Evolutionary conservation across 2,888 invertebrate genomes (phyloP).

Genomic region (Aromia moschata): DNA sequence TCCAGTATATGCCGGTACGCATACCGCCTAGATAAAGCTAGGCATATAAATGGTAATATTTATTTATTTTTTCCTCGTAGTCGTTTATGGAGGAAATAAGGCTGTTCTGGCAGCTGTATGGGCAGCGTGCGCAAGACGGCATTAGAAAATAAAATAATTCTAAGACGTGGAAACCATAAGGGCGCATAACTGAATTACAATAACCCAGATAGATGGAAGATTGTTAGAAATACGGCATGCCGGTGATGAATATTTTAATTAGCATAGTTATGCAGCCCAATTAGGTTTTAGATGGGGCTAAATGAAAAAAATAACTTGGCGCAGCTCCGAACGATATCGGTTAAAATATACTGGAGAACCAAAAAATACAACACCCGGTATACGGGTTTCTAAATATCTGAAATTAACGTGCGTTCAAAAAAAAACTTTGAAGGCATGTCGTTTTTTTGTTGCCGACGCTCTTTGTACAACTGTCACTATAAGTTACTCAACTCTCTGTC

Average conservation of each 20-base stretch:
- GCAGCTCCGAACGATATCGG: no score
- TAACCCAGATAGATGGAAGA: conserved; percentile 30
- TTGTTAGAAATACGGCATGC: conserved; percentile 25
- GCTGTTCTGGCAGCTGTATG: conserved; percentile 16
- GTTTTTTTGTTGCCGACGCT: no score
- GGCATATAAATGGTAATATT: conserved; percentile 9
- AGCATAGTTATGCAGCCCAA: conserved; percentile 6
- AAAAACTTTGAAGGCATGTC: no score
- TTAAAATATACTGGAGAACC: no score
- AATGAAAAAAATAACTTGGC: no score
- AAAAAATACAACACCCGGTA: no score
- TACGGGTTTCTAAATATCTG: no score
- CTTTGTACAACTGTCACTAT: no score
- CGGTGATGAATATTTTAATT: conserved; percentile 31
- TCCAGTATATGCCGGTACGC: conserved; percentile 25
- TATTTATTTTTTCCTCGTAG: conserved; percentile 14
- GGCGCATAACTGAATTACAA: conserved; percentile 32
- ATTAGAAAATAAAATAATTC: conserved; percentile 27
- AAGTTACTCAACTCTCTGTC: no score
- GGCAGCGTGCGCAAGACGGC: not conserved
- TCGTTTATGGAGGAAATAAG: conserved; percentile 16
- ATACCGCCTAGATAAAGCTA: conserved; percentile 23
- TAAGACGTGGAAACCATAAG: conserved; percentile 27
- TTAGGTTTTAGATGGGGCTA: no score
- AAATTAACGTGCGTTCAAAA: no score